Evolutionary conservation across 1,140 invertebrate species (phyloP), one percentile per base, ranked within the genome.

Genomic region (Drosophila nigrodunni): DNA sequence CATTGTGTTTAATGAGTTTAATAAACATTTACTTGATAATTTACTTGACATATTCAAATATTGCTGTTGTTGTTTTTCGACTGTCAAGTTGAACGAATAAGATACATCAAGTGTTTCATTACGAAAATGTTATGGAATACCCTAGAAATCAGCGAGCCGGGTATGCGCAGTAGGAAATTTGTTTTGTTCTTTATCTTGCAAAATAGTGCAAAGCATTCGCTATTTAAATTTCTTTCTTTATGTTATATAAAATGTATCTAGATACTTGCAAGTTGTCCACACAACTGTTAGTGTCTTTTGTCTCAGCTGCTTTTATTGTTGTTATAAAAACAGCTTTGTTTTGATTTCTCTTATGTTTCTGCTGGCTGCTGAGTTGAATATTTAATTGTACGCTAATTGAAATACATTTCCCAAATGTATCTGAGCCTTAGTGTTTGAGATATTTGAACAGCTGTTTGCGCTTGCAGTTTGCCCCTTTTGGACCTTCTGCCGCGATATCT

Each of bases 11-110:
- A 70, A 70, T 74, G 15, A 50, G 57, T 69, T 74, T 15, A 43
- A 58, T 44, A 30, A 74, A 62, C 44, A 70, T 69, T 70, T 57
- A 37, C 37, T 43, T 25, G 57, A 35, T 50, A 69, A 74, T 62
- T 70, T 21, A 25, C 58, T 21, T 21, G 18, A 25, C 21, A 18
- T 10, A 55, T 25, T 7, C 25, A 30, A 30, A 30, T 9, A 50
- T 13, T 54, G 49, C 18, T 54, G 49, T 46, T 50, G 15, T 44
- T 46, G 9, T 11, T 3, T 1, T 35, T 11, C 18, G 60, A 18
- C 67, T 69, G 70, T 60, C 70, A 79, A 74, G 74, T 79, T 79
- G 58, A 46, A 46, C 65, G 52, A 9, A 43, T 21, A 52, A 52
- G 15, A 49, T 34, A 6, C 34, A 39, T 11, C 11, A 64, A 64